Conservation (phyloP, 1,140 invertebrate genomes). For the Drosophila rhopaloa region DNA sequence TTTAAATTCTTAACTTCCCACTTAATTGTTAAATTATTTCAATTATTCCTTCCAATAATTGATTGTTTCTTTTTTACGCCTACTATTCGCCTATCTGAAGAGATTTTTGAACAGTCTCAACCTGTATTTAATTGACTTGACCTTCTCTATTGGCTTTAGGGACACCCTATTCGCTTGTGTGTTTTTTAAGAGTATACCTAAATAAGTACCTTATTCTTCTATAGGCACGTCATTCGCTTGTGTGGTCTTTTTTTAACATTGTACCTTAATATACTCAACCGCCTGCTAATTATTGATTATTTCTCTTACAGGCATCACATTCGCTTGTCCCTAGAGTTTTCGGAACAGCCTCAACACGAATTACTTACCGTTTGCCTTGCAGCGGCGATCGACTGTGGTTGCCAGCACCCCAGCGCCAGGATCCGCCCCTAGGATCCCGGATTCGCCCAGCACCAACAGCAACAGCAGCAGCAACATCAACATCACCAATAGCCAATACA, state of each 20-base stretch:
- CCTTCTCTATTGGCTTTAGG: too few relatives aligned
- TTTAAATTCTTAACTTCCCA: too few relatives aligned
- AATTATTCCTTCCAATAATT: too few relatives aligned
- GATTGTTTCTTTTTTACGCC: too few relatives aligned
- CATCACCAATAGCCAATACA: conserved; percentile 21
- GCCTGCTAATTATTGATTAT: not conserved
- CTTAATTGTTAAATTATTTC: too few relatives aligned
- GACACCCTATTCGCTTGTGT: not conserved
- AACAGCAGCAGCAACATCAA: conserved; percentile 26
- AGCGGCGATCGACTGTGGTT: conserved; percentile 80
- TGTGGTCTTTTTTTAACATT: not conserved
- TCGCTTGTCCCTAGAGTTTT: conserved; percentile 35
- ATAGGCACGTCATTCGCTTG: not conserved
- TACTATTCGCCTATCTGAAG: too few relatives aligned
- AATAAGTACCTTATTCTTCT: too few relatives aligned
- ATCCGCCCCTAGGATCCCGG: conserved; percentile 50
- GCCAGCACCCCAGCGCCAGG: conserved; percentile 58
- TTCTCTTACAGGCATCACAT: conserved; percentile 12
- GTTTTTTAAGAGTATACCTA: too few relatives aligned
- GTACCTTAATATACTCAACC: not conserved
- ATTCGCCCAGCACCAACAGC: conserved; percentile 28
- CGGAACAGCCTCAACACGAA: conserved; percentile 81
- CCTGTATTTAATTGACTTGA: too few relatives aligned
- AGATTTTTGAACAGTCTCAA: too few relatives aligned
- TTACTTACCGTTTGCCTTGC: conserved; percentile 70